Evolutionary conservation across 2,888 invertebrate genomes (phyloP).

Genomic region (Saturnia pavonia): DNA sequence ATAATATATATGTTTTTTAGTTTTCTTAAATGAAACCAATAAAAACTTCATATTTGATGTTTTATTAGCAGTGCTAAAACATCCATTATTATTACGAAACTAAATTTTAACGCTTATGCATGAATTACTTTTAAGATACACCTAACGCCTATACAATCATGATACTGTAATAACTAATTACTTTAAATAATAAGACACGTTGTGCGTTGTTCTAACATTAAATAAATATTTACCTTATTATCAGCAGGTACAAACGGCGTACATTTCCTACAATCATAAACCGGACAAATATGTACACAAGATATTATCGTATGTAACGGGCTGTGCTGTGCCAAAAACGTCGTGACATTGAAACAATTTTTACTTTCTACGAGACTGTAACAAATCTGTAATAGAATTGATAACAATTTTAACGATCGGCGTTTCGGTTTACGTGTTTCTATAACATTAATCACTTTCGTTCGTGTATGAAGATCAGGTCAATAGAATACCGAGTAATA

Average conservation of each 20-base stretch:
- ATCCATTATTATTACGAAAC: background rate
- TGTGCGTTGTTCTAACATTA: constrained; percentile 12
- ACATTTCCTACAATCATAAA: constrained; percentile 17
- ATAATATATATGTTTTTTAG: too few relatives aligned
- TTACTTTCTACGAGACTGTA: constrained; percentile 21
- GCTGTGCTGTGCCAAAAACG: constrained; percentile 5
- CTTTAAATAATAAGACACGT: background rate
- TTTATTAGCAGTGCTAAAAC: background rate
- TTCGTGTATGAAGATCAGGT: constrained; percentile 14
- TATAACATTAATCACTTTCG: constrained; percentile 3
- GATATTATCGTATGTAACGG: constrained; percentile 16
- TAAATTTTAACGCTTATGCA: background rate
- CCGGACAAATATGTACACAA: constrained; percentile 17
- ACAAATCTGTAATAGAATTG: constrained; percentile 12
- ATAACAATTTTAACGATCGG: constrained; percentile 5
- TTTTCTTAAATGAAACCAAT: background rate
- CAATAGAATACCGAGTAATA: constrained; percentile 9
- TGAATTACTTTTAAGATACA: background rate
- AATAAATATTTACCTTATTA: constrained; percentile 11
- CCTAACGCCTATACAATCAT: background rate
- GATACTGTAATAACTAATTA: background rate
- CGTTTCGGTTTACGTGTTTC: constrained; percentile 9
- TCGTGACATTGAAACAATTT: constrained; percentile 19
- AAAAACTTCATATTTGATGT: background rate
- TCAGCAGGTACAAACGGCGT: constrained; percentile 1